Percentiles rank a stretch among this genome's conserved stretches.
phyloP scores from a whole-genome alignment of 2,113 vertebrate species.

The Cebus imitator region DNA sequence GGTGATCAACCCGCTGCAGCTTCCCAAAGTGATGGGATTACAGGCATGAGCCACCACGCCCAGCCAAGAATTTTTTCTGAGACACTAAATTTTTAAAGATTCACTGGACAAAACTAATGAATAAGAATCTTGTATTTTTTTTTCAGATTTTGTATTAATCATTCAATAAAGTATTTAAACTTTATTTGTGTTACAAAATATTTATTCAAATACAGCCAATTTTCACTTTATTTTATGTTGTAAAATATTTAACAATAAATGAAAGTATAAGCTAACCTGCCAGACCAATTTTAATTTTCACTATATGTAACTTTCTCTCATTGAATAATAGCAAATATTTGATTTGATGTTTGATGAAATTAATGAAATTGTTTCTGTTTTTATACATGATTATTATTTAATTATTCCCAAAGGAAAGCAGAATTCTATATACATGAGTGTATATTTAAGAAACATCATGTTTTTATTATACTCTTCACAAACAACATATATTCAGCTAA shows the following conservation, averaged over 20 bases:
- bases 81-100: background rate
- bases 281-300: background rate
- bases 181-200: background rate
- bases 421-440: background rate
- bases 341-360: background rate
- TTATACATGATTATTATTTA: background rate
- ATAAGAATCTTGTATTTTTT: background rate
- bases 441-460: background rate
- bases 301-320: conserved; percentile 1
- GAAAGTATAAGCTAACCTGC: background rate
- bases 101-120: background rate
- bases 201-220: background rate
- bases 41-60: too few species aligned
- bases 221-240: background rate
- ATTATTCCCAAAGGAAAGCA: background rate
- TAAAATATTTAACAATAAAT: background rate
- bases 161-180: background rate
- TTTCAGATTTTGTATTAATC: background rate
- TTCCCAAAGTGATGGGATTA: too few species aligned
- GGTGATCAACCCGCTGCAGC: too few species aligned
- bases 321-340: conserved; percentile 15
- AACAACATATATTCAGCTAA: background rate
- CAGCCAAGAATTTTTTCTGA: background rate
- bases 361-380: background rate
- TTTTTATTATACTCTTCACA: background rate